These are phyloP conservation scores for Zaprionus davidi DNA, from an alignment of 1,140 invertebrate species.

Conservation along the genomic window DNA sequence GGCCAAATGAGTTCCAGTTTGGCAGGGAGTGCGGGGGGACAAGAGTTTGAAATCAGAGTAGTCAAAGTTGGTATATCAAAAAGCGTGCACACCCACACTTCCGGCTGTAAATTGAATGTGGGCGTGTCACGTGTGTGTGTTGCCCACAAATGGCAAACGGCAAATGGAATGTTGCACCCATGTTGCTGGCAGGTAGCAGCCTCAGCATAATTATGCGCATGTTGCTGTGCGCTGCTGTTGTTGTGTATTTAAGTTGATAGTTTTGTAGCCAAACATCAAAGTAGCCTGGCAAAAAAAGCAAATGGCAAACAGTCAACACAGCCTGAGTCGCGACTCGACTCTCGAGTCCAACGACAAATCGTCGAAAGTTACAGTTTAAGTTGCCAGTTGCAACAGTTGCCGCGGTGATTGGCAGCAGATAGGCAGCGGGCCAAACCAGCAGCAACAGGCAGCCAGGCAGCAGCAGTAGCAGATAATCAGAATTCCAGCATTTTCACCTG, in stretches of 20 bases:
- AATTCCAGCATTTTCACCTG: conserved; percentile 82
- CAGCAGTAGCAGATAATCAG: conserved; percentile 68
- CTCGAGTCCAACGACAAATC: conserved; percentile 70
- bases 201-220: conserved; percentile 71
- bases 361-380: conserved; percentile 82
- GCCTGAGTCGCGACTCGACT: conserved; percentile 27
- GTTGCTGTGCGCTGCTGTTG: conserved; percentile 44
- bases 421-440: conserved; percentile 34
- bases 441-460: conserved; percentile 15
- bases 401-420: conserved; percentile 36
- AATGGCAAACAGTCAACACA: conserved; percentile 41
- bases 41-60: conserved; percentile 15
- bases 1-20: conserved; percentile 70
- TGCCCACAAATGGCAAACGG: conserved; percentile 42
- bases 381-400: conserved; percentile 53
- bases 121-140: conserved; percentile 50
- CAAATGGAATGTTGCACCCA: conserved; percentile 67
- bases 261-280: conserved; percentile 74
- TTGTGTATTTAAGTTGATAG: conserved; percentile 53
- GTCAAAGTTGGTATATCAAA: conserved; percentile 61
- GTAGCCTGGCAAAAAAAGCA: conserved; percentile 38
- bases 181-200: conserved; percentile 49
- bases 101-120: conserved; percentile 81
- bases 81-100: conserved; percentile 77
- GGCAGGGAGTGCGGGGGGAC: conserved; percentile 29